phyloP scores from a whole-genome alignment of 2,888 invertebrate genomes.

The Scaptomyza caliginosa region DNA sequence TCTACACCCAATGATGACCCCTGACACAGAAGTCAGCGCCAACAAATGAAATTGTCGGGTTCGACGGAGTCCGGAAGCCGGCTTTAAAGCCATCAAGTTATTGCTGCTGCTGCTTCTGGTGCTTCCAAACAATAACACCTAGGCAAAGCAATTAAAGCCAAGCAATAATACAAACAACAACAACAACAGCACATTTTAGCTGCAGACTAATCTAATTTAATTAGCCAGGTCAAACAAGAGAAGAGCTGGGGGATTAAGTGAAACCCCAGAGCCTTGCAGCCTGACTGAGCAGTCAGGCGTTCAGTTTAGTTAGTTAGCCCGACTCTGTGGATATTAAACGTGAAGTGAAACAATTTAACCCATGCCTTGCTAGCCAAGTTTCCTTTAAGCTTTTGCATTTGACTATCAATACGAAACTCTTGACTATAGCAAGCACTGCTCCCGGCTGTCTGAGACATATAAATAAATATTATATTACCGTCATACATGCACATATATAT shows the following conservation, averaged over 20 bases:
- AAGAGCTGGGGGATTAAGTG: background rate
- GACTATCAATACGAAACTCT: slow-evolving; percentile 17
- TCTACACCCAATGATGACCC: slow-evolving; percentile 4
- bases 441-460: slow-evolving; percentile 30
- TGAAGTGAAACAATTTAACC: slow-evolving; percentile 54
- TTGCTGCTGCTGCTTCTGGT: slow-evolving; percentile 31
- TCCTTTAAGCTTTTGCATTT: no score
- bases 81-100: slow-evolving; percentile 48
- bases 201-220: slow-evolving; percentile 66
- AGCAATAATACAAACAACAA: slow-evolving; percentile 15
- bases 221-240: slow-evolving; percentile 49
- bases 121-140: slow-evolving; percentile 15
- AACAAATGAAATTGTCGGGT: slow-evolving; percentile 12
- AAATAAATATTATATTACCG: slow-evolving; percentile 76
- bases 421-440: slow-evolving; percentile 41
- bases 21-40: background rate
- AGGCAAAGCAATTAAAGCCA: slow-evolving; percentile 57
- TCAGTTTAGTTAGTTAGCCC: slow-evolving; percentile 10
- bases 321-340: slow-evolving; percentile 45
- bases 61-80: slow-evolving; percentile 1
- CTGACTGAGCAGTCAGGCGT: slow-evolving; percentile 33
- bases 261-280: slow-evolving; percentile 2
- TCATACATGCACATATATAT: no score
- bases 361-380: no score
- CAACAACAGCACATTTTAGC: slow-evolving; percentile 44